Evolutionary conservation across 1,140 invertebrate species (phyloP).

Genomic region (Conus ventricosus): DNA sequence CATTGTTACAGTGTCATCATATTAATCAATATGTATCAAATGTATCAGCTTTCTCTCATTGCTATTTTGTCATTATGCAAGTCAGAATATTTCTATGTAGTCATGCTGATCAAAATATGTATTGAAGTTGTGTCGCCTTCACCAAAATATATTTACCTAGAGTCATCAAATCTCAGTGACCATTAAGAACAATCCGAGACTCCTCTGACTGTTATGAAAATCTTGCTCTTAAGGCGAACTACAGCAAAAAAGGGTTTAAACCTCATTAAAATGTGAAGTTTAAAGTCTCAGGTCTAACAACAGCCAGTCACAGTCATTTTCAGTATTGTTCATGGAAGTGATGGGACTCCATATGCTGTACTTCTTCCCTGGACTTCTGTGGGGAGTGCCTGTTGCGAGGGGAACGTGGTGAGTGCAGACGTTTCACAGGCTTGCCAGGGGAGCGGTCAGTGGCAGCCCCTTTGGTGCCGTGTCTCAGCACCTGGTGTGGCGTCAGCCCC

Average conservation of each 20-base stretch:
- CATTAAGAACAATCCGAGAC: too few species aligned
- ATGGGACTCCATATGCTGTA: neutral
- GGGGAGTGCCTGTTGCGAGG: slow-evolving; percentile 9
- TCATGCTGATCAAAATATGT: too few species aligned
- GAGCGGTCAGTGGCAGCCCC: slow-evolving; percentile 42
- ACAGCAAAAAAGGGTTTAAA: neutral
- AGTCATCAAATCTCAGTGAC: too few species aligned
- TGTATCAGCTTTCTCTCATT: too few species aligned
- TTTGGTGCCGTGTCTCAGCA: slow-evolving; percentile 39
- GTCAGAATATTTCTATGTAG: too few species aligned
- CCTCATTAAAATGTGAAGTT: neutral
- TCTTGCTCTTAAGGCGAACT: neutral
- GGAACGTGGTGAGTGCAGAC: slow-evolving; percentile 59
- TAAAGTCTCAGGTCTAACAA: neutral
- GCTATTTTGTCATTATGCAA: too few species aligned
- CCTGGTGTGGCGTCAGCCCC: slow-evolving; percentile 56
- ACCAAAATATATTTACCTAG: too few species aligned
- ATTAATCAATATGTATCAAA: too few species aligned
- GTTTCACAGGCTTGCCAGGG: slow-evolving; percentile 64
- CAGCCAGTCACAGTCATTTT: neutral
- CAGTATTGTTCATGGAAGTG: slow-evolving; percentile 19
- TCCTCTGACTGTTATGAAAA: too few species aligned
- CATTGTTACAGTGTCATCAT: too few species aligned
- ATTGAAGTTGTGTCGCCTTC: too few species aligned
- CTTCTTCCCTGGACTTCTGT: neutral